These are phyloP conservation scores for Anoplopoma fimbria DNA, from an alignment of 2,113 vertebrate species.

Conservation along the genomic window DNA sequence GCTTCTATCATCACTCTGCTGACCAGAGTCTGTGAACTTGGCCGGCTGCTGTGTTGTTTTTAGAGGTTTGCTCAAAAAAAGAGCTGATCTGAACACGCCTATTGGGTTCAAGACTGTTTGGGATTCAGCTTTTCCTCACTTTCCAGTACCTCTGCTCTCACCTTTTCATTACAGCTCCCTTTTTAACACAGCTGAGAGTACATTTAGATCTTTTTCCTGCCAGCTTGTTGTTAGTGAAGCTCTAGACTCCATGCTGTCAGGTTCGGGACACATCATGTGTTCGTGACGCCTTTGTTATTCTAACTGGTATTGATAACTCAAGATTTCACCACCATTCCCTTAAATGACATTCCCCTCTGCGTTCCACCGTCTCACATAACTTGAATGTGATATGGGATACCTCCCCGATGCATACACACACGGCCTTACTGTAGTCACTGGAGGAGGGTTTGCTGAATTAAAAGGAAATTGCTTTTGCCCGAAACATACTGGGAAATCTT, in stretches of 20 bases:
- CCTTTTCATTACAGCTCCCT: conserved; percentile 21
- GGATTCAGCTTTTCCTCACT: conserved; percentile 3
- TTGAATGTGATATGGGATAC: conserved; percentile 34
- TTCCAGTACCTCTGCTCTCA: conserved; percentile 18
- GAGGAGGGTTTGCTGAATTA: conserved; percentile 44
- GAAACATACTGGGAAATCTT: conserved; percentile 41
- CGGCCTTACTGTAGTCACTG: conserved; percentile 24
- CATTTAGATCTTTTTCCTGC: background rate
- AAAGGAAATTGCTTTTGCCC: conserved; percentile 64
- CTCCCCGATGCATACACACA: conserved; percentile 25
- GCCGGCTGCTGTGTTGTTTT: conserved; percentile 1
- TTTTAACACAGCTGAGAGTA: too few relatives aligned
- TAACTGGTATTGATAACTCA: conserved; percentile 35
- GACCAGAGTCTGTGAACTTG: background rate
- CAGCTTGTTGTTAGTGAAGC: background rate
- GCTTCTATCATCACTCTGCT: background rate
- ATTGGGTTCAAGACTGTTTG: background rate
- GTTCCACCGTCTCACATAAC: conserved; percentile 56
- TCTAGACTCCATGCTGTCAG: background rate
- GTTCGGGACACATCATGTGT: background rate
- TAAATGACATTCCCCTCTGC: conserved; percentile 34
- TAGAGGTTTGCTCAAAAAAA: background rate
- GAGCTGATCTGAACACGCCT: background rate
- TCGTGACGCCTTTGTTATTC: conserved; percentile 39
- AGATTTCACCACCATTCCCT: conserved; percentile 30